phyloP scores from a whole-genome alignment of 2,113 vertebrate genomes.

The Ceyx margarethae region DNA sequence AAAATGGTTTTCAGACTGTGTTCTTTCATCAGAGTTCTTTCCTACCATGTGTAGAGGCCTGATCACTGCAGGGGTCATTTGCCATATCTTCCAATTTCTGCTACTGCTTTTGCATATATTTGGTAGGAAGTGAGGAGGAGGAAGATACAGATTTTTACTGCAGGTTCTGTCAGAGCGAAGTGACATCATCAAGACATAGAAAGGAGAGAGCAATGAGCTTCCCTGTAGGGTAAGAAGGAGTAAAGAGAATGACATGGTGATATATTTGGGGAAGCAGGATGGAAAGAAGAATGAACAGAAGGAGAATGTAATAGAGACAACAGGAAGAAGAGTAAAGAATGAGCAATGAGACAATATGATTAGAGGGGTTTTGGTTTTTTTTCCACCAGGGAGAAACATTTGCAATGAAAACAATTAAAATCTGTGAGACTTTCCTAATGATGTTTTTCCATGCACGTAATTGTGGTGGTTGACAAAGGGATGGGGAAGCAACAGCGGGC shows the following conservation, averaged over 20 bases:
- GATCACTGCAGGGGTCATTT: neutral
- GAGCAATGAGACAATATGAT: constrained; percentile 47
- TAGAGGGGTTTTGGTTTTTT: neutral
- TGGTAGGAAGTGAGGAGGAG: neutral
- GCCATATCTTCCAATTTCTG: neutral
- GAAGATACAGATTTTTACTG: neutral
- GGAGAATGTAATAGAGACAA: constrained; percentile 57
- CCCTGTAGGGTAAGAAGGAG: constrained; percentile 25
- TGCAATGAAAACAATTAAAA: constrained; percentile 48
- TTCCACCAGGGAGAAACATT: constrained; percentile 42
- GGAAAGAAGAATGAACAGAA: constrained; percentile 54
- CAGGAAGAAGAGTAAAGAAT: constrained; percentile 52
- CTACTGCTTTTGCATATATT: neutral
- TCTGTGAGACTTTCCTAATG: constrained; percentile 32
- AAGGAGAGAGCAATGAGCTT: constrained; percentile 11
- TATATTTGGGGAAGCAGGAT: constrained; percentile 22
- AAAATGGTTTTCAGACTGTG: neutral
- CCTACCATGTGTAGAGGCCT: neutral
- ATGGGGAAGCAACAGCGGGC: neutral
- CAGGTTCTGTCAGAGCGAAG: constrained; percentile 4
- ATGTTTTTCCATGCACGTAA: constrained; percentile 33
- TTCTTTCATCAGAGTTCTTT: neutral
- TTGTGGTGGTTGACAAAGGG: neutral
- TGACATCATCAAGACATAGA: constrained; percentile 33
- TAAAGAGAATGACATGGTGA: constrained; percentile 19